phyloP scores from a whole-genome alignment of 2,888 invertebrate species.

The Cryptops parisi region DNA sequence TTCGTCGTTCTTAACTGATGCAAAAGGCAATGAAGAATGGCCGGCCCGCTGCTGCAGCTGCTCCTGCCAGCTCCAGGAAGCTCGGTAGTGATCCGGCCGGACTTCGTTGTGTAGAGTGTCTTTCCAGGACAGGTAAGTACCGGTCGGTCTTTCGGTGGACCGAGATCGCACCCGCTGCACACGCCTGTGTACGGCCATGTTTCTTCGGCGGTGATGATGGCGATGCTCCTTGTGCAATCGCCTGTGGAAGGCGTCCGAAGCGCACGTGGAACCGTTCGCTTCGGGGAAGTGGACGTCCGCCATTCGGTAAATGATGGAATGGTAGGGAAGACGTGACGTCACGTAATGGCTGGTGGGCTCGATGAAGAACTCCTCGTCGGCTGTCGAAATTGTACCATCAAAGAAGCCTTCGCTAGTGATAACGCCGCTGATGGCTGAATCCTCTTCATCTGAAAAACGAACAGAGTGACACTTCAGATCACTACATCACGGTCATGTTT shows the following conservation, averaged over 20 bases:
- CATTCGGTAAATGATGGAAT: slow-evolving; percentile 69
- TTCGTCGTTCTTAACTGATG: not conserved
- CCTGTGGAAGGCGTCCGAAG: slow-evolving; percentile 45
- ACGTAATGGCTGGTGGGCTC: slow-evolving; percentile 59
- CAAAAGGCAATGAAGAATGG: no score
- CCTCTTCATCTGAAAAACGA: slow-evolving; percentile 53
- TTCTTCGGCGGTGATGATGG: slow-evolving; percentile 1
- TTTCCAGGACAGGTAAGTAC: slow-evolving; percentile 10
- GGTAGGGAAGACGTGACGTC: slow-evolving; percentile 36
- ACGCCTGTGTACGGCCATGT: slow-evolving; percentile 7
- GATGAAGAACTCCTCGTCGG: slow-evolving; percentile 59
- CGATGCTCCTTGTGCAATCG: slow-evolving; percentile 3
- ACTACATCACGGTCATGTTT: no score
- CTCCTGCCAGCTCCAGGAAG: not conserved
- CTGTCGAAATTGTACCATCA: slow-evolving; percentile 71
- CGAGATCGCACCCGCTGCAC: not conserved
- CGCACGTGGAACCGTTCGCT: slow-evolving; percentile 36
- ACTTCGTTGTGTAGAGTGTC: slow-evolving; percentile 7
- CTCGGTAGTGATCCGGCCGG: not conserved
- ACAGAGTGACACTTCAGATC: no score
- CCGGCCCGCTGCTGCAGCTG: not conserved
- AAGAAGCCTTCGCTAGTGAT: slow-evolving; percentile 74
- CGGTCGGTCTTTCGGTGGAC: slow-evolving; percentile 2
- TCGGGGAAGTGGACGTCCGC: slow-evolving; percentile 48
- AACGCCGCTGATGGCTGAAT: slow-evolving; percentile 65